Base-by-base conservation (phyloP, 2,888 invertebrate genomes). In the Apotomis betuletana region DNA sequence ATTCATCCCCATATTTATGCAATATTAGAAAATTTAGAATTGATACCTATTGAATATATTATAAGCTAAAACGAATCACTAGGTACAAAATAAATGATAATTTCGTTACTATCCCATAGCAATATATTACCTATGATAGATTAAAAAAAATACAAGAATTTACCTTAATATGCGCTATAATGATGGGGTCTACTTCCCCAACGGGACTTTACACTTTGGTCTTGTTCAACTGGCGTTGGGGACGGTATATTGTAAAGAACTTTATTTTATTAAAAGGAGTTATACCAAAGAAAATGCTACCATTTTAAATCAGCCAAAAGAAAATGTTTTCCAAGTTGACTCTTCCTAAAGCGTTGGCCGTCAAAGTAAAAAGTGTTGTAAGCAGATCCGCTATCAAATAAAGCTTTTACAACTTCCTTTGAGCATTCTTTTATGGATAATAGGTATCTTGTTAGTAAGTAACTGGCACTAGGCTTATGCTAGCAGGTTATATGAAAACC, bases 351-450 rank as follows among this genome's bases (percentile, higher is more conserved):
- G 49, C 60, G 55, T 61, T 70, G 60, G 51, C 49, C 67, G 77
- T 77, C 73, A 74, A 81, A 85, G 85, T 86, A 85, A 84, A 84
- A 87, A 87, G 81, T 83, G 82, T 79, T 87, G 83, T 85, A 82
- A 84, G 80, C 79, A 79, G 79, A 79, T 77, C 80, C 79, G 79
- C 82, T 86, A 86, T 83, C 84, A 83, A 85, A 87, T 87, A 88
- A 87, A 85, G 85, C 85, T 86, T 83, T 87, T 81, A 83, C 79
- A 85, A 86, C 80, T 89, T 85, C 73, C 71, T 82, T 85, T 88
- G 83, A 83, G 77, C 79, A 82, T 79, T 82, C 84, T 80, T 84
- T 74, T 77, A 82, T 81, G 83, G 81, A 75, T 78, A 79, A 67
- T 6, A 41, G 41, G 74, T 67, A 70, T 71, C 79, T 75, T 76